phyloP scores from a whole-genome alignment of 64 coral and sea anemone genomes.

The Montipora capricornis region DNA sequence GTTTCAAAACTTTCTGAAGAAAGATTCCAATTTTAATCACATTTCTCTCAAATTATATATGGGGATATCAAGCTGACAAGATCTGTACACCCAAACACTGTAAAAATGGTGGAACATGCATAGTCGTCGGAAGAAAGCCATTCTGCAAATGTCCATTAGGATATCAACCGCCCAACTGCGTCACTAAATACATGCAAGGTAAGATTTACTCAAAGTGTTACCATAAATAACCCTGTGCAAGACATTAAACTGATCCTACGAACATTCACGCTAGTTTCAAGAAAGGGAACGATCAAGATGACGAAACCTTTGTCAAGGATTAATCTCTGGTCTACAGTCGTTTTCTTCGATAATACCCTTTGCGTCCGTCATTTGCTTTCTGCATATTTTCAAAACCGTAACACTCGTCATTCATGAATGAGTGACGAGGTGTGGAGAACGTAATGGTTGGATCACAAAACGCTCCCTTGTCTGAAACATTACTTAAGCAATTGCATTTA shows the following conservation, averaged over 20 bases:
- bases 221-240: background rate
- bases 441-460: background rate
- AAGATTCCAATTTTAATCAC: too few relatives aligned
- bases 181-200: background rate
- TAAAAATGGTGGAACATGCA: constrained; percentile 50
- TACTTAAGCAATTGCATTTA: background rate
- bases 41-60: too few relatives aligned
- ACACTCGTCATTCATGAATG: background rate
- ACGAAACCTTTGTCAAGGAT: too few relatives aligned
- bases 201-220: background rate
- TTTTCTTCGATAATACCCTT: background rate
- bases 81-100: constrained; percentile 33
- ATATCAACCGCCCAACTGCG: constrained; percentile 29
- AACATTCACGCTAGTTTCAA: background rate
- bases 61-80: background rate
- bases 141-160: constrained; percentile 26
- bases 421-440: background rate
- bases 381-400: background rate
- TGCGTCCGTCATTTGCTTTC: background rate
- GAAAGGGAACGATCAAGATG: background rate
- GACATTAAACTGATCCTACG: background rate
- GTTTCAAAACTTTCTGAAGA: too few relatives aligned
- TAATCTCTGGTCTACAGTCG: too few relatives aligned
- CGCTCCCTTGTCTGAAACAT: background rate
- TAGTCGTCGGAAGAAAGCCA: constrained; percentile 27